Evolutionary conservation across 2,797 vertebrate genomes (phyloP).

Genomic region (Capromys pilorides): DNA sequence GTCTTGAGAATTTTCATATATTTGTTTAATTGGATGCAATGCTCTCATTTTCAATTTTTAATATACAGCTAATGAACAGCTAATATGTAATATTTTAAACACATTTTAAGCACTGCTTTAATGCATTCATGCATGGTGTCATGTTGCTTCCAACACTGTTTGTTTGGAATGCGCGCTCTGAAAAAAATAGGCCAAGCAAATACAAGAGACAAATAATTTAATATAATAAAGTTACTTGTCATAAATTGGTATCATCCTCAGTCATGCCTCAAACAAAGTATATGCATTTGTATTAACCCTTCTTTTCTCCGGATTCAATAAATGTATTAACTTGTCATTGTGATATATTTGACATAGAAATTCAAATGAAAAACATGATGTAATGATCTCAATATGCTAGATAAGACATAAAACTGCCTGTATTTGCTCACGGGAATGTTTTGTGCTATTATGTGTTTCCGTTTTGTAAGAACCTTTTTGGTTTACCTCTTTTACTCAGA

Average conservation of each 20-base stretch:
- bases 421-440: neutral
- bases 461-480: neutral
- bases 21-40: conserved; percentile 38
- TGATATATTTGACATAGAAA: neutral
- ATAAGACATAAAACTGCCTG: neutral
- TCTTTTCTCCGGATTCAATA: neutral
- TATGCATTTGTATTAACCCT: neutral
- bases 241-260: neutral
- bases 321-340: neutral
- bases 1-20: conserved; percentile 42
- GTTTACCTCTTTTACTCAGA: neutral
- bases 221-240: neutral
- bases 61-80: neutral
- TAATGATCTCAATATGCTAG: neutral
- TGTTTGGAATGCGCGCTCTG: neutral
- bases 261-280: neutral
- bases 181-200: neutral
- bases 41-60: conserved; percentile 38
- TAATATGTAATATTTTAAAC: neutral
- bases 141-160: conserved; percentile 29
- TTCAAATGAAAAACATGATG: neutral
- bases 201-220: neutral
- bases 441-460: neutral
- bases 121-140: neutral
- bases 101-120: neutral